phyloP scores from a whole-genome alignment of 1,140 invertebrate species.

The Spodoptera frugiperda region DNA sequence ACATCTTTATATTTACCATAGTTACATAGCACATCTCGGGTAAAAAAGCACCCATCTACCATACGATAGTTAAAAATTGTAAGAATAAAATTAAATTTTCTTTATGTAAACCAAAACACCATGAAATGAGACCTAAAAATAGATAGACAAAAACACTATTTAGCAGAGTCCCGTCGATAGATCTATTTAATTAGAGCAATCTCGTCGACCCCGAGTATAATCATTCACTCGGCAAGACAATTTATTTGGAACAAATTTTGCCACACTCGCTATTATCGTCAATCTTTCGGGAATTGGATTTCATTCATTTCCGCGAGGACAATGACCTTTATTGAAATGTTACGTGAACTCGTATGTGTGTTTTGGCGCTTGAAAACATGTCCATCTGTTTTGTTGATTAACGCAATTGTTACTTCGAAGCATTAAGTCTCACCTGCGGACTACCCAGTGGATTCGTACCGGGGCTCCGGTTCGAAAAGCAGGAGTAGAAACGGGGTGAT shows the following conservation, averaged over 20 bases:
- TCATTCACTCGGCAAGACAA: slow-evolving; percentile 32
- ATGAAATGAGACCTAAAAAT: slow-evolving; percentile 13
- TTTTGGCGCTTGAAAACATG: background rate
- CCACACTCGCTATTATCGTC: slow-evolving; percentile 28
- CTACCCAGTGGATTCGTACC: no score
- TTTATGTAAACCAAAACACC: background rate
- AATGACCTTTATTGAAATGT: background rate
- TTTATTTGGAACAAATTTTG: slow-evolving; percentile 33
- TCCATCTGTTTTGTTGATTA: no score
- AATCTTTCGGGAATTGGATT: slow-evolving; percentile 27
- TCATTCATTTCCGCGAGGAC: slow-evolving; percentile 13
- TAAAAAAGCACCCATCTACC: no score
- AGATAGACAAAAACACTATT: slow-evolving; percentile 17
- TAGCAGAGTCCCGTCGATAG: slow-evolving; percentile 10
- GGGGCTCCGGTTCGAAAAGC: no score
- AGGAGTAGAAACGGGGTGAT: no score
- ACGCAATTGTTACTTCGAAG: no score
- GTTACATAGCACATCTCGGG: no score
- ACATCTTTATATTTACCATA: no score
- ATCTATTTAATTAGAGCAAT: slow-evolving; percentile 36
- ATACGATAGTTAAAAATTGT: no score
- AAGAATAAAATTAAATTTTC: no score
- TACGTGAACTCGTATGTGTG: background rate
- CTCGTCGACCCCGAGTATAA: slow-evolving; percentile 4
- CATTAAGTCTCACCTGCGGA: no score